These are phyloP conservation scores for Drosophila stalkeri DNA, from an alignment of 2,888 invertebrate genomes.

Conservation along the genomic window DNA sequence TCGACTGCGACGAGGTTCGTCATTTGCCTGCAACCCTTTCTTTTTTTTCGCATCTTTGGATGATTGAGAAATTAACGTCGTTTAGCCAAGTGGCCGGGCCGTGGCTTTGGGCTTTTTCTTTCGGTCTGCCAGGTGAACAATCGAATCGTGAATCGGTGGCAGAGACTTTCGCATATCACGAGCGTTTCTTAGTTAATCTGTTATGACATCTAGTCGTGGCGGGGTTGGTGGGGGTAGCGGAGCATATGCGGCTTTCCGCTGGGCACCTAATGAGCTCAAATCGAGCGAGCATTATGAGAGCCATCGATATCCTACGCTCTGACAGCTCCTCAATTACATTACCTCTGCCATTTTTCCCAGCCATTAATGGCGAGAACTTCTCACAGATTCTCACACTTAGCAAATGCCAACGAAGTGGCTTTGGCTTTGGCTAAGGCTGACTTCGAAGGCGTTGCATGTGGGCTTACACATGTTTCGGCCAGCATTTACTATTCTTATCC, in stretches of 20 bases:
- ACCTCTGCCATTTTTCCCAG: constrained; percentile 55
- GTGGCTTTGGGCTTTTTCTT: background rate
- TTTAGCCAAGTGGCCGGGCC: constrained; percentile 70
- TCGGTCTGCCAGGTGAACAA: constrained; percentile 30
- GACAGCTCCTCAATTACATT: constrained; percentile 76
- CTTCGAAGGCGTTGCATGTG: constrained; percentile 57
- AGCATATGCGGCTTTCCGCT: constrained; percentile 9
- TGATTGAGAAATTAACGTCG: constrained; percentile 76
- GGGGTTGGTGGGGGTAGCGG: background rate
- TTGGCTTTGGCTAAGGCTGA: constrained; percentile 17
- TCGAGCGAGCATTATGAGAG: constrained; percentile 76
- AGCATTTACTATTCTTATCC: constrained; percentile 47
- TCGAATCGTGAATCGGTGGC: constrained; percentile 6
- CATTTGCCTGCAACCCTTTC: constrained; percentile 59
- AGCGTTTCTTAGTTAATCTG: constrained; percentile 72
- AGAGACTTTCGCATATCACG: constrained; percentile 35
- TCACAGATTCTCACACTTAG: constrained; percentile 69
- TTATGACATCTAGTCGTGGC: constrained; percentile 77
- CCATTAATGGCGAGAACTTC: constrained; percentile 53
- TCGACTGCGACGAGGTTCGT: constrained; percentile 23
- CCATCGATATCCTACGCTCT: constrained; percentile 79
- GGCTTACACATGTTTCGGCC: constrained; percentile 70
- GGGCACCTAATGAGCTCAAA: constrained; percentile 70
- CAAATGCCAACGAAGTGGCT: constrained; percentile 5
- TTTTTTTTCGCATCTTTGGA: background rate